Percentiles rank a stretch among this genome's conserved stretches.
Evolutionary conservation across 1,140 invertebrate genomes (phyloP).

Genomic region (Piezodorus guildinii): DNA sequence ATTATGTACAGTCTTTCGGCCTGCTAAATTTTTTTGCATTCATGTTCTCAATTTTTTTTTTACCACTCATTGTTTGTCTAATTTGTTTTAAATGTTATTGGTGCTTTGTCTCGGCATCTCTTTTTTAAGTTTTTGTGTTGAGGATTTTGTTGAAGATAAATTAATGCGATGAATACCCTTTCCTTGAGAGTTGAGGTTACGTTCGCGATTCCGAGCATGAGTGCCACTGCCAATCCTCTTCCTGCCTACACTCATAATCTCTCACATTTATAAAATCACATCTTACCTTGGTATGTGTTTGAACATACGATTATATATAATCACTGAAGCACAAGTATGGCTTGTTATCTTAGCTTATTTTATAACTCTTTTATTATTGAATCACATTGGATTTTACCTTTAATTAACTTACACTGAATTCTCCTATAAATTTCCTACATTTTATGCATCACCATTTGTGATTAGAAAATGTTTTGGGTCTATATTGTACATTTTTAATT

Average conservation of each 20-base stretch:
- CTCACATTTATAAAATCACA: slow-evolving; percentile 10
- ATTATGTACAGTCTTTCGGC: slow-evolving; percentile 17
- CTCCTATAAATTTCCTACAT: background rate
- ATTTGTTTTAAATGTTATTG: slow-evolving; percentile 9
- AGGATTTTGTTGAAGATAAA: background rate
- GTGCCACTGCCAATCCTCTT: background rate
- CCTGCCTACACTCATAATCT: slow-evolving; percentile 1
- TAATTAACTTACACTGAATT: background rate
- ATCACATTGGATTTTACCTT: slow-evolving; percentile 8
- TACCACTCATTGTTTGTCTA: slow-evolving; percentile 1
- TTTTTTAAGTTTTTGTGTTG: slow-evolving; percentile 7
- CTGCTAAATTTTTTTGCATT: slow-evolving; percentile 8
- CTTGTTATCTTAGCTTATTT: slow-evolving; percentile 12
- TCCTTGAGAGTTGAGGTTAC: slow-evolving; percentile 14
- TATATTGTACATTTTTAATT: too few relatives aligned
- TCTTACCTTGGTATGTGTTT: background rate
- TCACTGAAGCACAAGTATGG: slow-evolving; percentile 16
- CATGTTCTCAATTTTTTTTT: slow-evolving; percentile 1
- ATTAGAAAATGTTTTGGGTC: too few relatives aligned
- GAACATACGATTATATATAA: slow-evolving; percentile 1
- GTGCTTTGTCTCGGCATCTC: slow-evolving; percentile 10
- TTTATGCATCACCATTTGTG: too few relatives aligned
- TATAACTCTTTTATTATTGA: background rate
- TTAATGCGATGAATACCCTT: background rate
- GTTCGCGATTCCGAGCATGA: slow-evolving; percentile 10